phyloP scores from a whole-genome alignment of 1,140 invertebrate genomes.

The Drosophila gunungcola region DNA sequence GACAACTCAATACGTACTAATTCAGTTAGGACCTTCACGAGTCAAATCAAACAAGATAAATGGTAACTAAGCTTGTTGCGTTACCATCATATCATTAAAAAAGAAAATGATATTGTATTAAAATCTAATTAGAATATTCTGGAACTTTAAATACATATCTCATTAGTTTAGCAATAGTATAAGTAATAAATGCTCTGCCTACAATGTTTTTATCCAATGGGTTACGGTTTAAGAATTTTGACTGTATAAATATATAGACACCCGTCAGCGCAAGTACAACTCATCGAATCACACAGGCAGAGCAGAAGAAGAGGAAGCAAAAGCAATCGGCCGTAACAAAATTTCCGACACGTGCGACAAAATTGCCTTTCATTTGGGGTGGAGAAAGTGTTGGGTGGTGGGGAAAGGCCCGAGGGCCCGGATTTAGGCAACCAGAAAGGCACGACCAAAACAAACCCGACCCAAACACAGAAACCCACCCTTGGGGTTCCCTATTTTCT shows the following conservation, averaged over 20 bases:
- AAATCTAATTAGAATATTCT: no score
- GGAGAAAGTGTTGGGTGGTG: conserved; percentile 9
- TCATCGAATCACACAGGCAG: conserved; percentile 30
- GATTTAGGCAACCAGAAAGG: conserved; percentile 41
- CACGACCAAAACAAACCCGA: conserved; percentile 47
- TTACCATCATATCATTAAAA: no score
- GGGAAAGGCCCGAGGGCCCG: conserved; percentile 12
- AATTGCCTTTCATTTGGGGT: conserved; percentile 53
- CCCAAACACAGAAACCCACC: conserved; percentile 6
- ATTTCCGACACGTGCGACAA: conserved; percentile 82
- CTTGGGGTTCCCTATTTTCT: conserved; percentile 20
- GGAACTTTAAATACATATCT: no score
- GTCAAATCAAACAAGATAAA: no score
- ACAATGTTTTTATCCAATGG: no score
- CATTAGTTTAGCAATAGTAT: no score
- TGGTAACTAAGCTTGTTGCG: no score
- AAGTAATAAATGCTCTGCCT: no score
- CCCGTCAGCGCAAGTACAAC: conserved; percentile 34
- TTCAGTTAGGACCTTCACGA: background rate
- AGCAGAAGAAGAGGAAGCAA: conserved; percentile 38
- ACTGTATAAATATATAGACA: conserved; percentile 17
- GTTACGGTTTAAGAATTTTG: background rate
- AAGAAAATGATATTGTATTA: no score
- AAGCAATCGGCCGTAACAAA: conserved; percentile 82
- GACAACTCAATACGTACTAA: conserved; percentile 1